Percentiles rank a stretch among this genome's conserved stretches.
Conservation (phyloP, 2,888 invertebrate species). For the Nowickia ferox region DNA sequence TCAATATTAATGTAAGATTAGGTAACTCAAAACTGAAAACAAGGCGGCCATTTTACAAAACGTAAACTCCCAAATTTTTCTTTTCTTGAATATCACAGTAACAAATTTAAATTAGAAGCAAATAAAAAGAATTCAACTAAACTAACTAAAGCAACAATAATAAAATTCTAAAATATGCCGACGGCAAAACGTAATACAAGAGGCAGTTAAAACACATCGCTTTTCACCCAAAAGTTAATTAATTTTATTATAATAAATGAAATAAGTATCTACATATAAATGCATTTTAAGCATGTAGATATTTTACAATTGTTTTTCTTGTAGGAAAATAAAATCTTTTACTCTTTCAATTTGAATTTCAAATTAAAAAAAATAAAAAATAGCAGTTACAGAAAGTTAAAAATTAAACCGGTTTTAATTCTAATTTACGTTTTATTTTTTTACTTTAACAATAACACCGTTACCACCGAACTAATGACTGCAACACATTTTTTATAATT, state of each 20-base stretch:
- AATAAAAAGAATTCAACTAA: background rate
- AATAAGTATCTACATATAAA: no score
- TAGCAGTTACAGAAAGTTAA: background rate
- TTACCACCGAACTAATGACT: slow-evolving; percentile 7
- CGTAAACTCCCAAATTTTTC: no score
- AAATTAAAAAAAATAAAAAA: slow-evolving; percentile 4
- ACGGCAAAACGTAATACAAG: slow-evolving; percentile 1
- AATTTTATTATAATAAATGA: background rate
- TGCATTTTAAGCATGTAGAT: background rate
- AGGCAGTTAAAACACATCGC: background rate
- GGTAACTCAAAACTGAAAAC: no score
- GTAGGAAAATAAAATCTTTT: background rate
- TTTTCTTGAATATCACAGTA: no score
- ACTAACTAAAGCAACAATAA: background rate
- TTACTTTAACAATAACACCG: no score
- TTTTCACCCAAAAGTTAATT: background rate
- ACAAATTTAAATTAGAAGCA: background rate
- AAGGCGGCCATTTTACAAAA: no score
- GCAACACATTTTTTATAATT: slow-evolving; percentile 30
- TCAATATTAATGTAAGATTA: no score
- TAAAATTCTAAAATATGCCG: slow-evolving; percentile 9
- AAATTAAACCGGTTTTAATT: background rate
- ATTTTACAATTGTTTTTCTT: slow-evolving; percentile 4
- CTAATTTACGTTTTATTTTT: background rate
- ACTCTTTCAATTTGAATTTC: slow-evolving; percentile 4